Evolutionary conservation across 2,113 vertebrate genomes (phyloP).

Genomic region (Pyrgilauda ruficollis): DNA sequence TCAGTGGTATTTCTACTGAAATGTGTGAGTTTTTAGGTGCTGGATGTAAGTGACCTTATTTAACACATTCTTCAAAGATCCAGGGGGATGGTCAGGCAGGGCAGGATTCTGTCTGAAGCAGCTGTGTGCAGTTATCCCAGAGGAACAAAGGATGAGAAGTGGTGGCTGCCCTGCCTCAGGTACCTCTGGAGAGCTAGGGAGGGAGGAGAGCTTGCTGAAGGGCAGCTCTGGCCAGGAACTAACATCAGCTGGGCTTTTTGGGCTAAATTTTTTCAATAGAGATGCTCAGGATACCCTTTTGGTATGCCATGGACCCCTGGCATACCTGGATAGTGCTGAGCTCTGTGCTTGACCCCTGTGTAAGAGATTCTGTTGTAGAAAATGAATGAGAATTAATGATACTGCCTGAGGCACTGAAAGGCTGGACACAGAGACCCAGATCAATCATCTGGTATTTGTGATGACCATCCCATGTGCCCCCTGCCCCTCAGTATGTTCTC

Average conservation of each 20-base stretch:
- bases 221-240: neutral
- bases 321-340: no score
- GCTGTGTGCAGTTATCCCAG: neutral
- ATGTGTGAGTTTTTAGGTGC: neutral
- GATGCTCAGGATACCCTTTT: neutral
- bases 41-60: neutral
- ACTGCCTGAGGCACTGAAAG: neutral
- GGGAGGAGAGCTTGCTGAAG: neutral
- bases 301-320: neutral
- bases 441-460: neutral
- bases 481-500: neutral
- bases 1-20: neutral
- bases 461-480: neutral
- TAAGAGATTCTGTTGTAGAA: neutral
- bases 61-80: neutral
- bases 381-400: neutral
- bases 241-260: neutral
- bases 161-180: neutral
- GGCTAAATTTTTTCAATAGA: neutral
- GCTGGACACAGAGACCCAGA: neutral
- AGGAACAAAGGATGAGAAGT: neutral
- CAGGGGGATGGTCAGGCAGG: neutral
- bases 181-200: neutral
- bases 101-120: neutral
- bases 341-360: neutral